A percentile compares a stretch with the other conserved stretches of the same genome.
Conservation (phyloP, 2,113 vertebrate genomes). For the Notiomystis cincta region DNA sequence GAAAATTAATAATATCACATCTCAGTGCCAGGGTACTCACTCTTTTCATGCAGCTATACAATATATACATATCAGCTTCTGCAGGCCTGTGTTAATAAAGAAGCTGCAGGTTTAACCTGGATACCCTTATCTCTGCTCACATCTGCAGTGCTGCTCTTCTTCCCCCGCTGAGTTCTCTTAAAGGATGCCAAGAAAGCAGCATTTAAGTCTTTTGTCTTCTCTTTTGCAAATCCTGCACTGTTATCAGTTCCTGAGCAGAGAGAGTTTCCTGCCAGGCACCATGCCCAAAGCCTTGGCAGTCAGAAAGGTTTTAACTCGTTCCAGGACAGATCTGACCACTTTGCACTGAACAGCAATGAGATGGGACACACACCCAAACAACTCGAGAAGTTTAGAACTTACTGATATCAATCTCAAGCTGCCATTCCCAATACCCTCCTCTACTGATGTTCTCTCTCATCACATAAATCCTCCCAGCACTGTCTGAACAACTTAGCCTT, state of each 20-base stretch:
- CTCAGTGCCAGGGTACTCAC: not conserved
- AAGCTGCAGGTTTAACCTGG: slow-evolving; percentile 7
- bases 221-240: not conserved
- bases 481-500: not conserved
- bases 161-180: not conserved
- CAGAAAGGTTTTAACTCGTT: slow-evolving; percentile 24
- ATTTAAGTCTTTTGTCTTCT: slow-evolving; percentile 53
- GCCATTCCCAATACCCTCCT: not conserved
- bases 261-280: slow-evolving; percentile 24
- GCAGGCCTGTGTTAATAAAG: not conserved
- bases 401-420: not conserved
- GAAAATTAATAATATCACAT: slow-evolving; percentile 8
- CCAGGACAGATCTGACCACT: not conserved
- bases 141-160: slow-evolving; percentile 24
- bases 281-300: slow-evolving; percentile 26
- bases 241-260: slow-evolving; percentile 23
- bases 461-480: fast-evolving
- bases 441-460: not conserved
- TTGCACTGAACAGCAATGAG: fast-evolving
- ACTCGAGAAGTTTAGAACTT: not conserved
- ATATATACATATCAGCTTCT: not conserved
- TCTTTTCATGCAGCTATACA: not conserved
- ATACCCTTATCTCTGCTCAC: not conserved
- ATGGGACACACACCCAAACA: not conserved
- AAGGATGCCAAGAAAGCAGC: slow-evolving; percentile 30